Conservation (phyloP, 1,140 invertebrate species). For the Venturia canescens region DNA sequence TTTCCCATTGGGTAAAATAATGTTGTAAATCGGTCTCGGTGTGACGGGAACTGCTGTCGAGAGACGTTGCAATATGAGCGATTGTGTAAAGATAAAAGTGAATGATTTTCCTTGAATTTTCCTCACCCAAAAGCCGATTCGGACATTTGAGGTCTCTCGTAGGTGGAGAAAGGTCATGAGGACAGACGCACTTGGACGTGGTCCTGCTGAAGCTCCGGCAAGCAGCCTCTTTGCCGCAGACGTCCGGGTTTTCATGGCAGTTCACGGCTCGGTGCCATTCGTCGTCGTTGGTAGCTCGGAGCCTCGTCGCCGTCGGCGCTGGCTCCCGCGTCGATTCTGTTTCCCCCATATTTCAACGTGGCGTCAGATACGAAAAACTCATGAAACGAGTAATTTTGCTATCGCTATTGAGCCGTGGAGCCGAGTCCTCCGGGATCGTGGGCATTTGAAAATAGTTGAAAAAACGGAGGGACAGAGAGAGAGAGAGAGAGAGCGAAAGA, state of each 20-base stretch:
- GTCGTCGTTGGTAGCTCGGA: constrained; percentile 1
- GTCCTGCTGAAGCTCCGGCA: constrained; percentile 77
- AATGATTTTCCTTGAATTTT: constrained; percentile 17
- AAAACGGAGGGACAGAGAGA: too few relatives aligned
- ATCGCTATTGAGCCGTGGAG: too few relatives aligned
- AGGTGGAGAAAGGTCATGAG: constrained; percentile 80
- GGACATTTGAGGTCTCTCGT: constrained; percentile 82
- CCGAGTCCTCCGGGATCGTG: too few relatives aligned
- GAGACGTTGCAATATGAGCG: too few relatives aligned
- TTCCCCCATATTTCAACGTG: background rate
- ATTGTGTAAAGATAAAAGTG: background rate
- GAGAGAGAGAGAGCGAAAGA: too few relatives aligned
- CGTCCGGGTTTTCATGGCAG: constrained; percentile 70
- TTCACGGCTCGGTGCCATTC: constrained; percentile 58
- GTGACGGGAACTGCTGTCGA: constrained; percentile 4
- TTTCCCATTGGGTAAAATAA: constrained; percentile 78
- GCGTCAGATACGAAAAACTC: background rate
- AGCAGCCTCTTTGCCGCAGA: constrained; percentile 81
- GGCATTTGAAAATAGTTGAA: too few relatives aligned
- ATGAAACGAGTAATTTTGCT: too few relatives aligned
- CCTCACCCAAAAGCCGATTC: constrained; percentile 78
- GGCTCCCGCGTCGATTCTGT: background rate
- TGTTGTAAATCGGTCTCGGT: constrained; percentile 70
- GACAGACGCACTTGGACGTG: constrained; percentile 81
- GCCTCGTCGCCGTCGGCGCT: background rate